Percentiles rank a stretch among this genome's conserved stretches.
phyloP scores from a whole-genome alignment of 2,888 invertebrate species.

The Amblyjoppa fuscipennis region DNA sequence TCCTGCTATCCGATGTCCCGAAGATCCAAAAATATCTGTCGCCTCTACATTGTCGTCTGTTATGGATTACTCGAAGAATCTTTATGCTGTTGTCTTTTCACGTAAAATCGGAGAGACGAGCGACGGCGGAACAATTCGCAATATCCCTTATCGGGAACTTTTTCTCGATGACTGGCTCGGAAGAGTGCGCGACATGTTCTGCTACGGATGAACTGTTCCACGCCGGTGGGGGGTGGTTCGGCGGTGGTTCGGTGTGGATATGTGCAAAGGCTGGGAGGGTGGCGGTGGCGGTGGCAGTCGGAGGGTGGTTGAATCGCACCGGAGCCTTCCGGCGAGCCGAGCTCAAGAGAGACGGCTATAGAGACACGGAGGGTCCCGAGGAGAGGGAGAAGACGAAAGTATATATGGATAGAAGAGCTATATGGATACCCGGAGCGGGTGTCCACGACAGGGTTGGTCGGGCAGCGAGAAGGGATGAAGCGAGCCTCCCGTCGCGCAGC shows the following conservation, averaged over 20 bases:
- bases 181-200: constrained; percentile 80
- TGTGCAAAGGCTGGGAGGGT: constrained; percentile 27
- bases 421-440: constrained; percentile 57
- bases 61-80: not conserved
- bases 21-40: not conserved
- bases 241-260: constrained; percentile 44
- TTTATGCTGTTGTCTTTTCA: not conserved
- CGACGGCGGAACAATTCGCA: not conserved
- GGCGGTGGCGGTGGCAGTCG: not conserved
- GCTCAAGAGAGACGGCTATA: constrained; percentile 16
- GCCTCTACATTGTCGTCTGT: not conserved
- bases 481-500: constrained; percentile 49
- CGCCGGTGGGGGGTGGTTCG: constrained; percentile 67
- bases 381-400: constrained; percentile 66
- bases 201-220: constrained; percentile 70
- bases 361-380: constrained; percentile 68
- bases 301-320: constrained; percentile 48
- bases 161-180: constrained; percentile 80
- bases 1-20: not conserved
- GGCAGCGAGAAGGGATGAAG: constrained; percentile 69
- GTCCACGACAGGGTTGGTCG: constrained; percentile 69
- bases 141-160: constrained; percentile 71
- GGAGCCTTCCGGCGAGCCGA: constrained; percentile 14
- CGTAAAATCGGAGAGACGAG: not conserved
- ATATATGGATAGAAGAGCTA: constrained; percentile 60